Base-by-base conservation (phyloP, 2,797 vertebrate genomes). In the Enoplosus armatus region DNA sequence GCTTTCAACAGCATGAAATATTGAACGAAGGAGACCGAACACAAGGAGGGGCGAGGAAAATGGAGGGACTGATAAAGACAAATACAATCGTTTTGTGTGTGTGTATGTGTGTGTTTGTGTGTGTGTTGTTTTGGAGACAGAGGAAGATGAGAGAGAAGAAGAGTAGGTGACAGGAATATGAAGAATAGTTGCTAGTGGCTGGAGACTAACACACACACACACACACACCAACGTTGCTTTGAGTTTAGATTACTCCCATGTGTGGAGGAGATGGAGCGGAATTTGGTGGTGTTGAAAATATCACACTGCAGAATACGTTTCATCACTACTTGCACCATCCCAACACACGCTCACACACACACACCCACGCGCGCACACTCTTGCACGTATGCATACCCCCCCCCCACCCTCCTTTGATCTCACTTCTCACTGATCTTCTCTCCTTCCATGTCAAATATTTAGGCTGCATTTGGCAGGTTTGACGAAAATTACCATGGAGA, bases 1-100 rank as follows among this genome's bases (percentile, higher is more conserved):
- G 90, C 94, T 94, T 92, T 95, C 93, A 94, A 87, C 89, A 66
- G 87, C 93, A 96, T 96, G 94, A 96, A 95, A 96, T 96, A 95
- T 95, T 95, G 95, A 95, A 94, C 84, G 86, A 90, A 90, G 85
- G 90, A 90, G 94, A 88, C 72, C 73, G 92, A 95, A 95, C 92
- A 94, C 89, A 94, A 94, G 91, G 86, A 93, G 87, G 90, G 89
- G 88, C 54, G 75, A 89, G 81, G 93, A 93, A 95, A 95, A 95
- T 95, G 93, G 94, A 94, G 87, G 87, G 89, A 89, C 92, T 95
- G 94, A 96, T 95, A 94, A 92, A 95, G 95, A 96, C 94, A 94
- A 96, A 96, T 96, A 95, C 92, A 95, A 95, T 92, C 70, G 84
- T 93, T 93, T 90, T 93, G 89, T 89, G 87, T 86, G 89, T 72